Conservation (phyloP, 37 sponge, comb jelly and placozoan genomes). For the Mnemiopsis leidyi region DNA sequence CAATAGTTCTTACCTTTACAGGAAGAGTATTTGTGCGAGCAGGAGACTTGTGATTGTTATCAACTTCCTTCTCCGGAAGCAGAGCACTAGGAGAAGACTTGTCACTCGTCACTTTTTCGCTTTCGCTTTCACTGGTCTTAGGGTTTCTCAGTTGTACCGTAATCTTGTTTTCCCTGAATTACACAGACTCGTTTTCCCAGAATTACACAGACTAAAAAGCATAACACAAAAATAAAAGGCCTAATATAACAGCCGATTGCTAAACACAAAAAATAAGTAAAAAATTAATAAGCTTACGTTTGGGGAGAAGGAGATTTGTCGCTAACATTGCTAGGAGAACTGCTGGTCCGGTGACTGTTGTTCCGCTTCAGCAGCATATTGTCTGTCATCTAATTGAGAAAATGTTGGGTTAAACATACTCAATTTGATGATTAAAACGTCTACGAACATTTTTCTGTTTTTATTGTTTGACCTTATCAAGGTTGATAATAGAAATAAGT, state of each 20-base stretch:
- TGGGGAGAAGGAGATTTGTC: background rate
- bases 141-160: background rate
- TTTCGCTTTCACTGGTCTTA: background rate
- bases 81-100: background rate
- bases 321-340: background rate
- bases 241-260: too few species aligned
- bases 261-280: too few species aligned
- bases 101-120: background rate
- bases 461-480: too few species aligned
- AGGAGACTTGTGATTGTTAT: background rate
- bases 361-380: background rate
- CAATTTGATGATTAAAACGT: too few species aligned
- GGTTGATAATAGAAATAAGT: too few species aligned
- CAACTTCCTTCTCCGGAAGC: background rate
- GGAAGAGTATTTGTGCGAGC: background rate
- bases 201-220: too few species aligned
- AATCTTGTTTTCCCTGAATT: background rate
- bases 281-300: background rate
- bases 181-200: too few species aligned
- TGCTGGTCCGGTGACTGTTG: background rate
- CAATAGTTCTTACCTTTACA: background rate
- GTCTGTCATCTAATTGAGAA: slow-evolving; percentile 10
- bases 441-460: too few species aligned
- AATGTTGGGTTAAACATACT: too few species aligned
- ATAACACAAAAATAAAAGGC: too few species aligned